Conservation (phyloP, 2,113 vertebrate genomes). For the Stercorarius parasiticus region DNA sequence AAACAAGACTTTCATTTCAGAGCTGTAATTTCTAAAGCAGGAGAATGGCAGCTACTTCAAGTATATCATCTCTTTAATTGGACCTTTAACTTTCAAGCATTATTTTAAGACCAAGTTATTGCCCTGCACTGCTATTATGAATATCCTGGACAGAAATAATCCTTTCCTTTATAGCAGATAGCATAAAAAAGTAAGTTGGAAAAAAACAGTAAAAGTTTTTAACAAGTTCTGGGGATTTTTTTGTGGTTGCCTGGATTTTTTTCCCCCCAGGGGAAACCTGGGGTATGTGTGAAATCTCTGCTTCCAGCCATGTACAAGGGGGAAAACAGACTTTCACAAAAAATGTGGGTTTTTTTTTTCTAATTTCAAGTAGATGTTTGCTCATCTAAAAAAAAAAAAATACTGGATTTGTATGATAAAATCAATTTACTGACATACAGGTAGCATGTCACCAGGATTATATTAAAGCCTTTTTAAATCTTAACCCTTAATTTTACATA, state of each 20-base stretch:
- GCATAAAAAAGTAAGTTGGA: background rate
- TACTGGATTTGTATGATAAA: background rate
- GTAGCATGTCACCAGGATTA: background rate
- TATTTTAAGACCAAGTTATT: background rate
- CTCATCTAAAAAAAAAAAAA: background rate
- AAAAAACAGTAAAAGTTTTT: conserved; percentile 23
- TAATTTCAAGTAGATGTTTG: background rate
- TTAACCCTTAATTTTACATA: background rate
- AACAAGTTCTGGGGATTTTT: conserved; percentile 33
- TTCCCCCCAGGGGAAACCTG: background rate
- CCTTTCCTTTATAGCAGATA: background rate
- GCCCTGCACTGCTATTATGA: background rate
- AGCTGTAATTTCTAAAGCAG: background rate
- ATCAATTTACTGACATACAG: background rate
- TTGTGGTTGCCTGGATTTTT: background rate
- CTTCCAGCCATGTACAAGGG: background rate
- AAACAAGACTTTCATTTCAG: background rate
- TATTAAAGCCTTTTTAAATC: background rate
- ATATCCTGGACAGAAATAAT: background rate
- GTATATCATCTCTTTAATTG: background rate
- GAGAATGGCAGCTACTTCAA: background rate
- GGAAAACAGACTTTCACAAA: background rate
- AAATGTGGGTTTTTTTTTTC: background rate
- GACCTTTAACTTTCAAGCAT: background rate
- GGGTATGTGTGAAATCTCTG: background rate